Percentiles rank a stretch among this genome's conserved stretches.
Conservation (phyloP, 2,888 invertebrate species). For the Catotricha subobsoleta region DNA sequence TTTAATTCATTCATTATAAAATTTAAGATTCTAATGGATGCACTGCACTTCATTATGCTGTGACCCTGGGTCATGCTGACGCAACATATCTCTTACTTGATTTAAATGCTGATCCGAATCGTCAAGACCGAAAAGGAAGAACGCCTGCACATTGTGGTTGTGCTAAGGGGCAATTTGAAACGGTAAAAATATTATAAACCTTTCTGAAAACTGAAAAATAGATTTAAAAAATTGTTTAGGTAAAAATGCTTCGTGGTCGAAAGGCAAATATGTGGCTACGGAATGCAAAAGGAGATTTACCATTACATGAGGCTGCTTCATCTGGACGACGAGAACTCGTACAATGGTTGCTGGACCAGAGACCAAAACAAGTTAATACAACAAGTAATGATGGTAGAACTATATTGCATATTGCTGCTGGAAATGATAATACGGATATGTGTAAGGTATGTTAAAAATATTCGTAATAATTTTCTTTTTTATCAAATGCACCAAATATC, state of each 20-base stretch:
- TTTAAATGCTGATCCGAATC: conserved; percentile 76
- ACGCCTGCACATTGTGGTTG: conserved; percentile 91
- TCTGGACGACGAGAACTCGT: conserved; percentile 79
- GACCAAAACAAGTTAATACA: conserved; percentile 68
- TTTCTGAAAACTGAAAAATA: conserved; percentile 31
- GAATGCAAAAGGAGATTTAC: conserved; percentile 86
- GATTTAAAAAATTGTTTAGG: background rate
- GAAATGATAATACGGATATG: conserved; percentile 84
- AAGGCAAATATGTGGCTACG: conserved; percentile 82
- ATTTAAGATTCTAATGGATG: conserved; percentile 74
- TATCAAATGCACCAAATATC: too few species aligned
- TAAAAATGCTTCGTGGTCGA: conserved; percentile 40
- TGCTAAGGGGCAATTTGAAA: conserved; percentile 86
- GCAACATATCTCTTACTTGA: conserved; percentile 78
- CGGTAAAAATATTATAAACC: conserved; percentile 21
- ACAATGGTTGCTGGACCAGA: conserved; percentile 68
- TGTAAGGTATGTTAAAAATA: too few species aligned
- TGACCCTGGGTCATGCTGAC: conserved; percentile 88
- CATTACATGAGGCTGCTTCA: conserved; percentile 88
- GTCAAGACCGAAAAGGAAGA: conserved; percentile 81
- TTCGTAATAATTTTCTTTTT: too few species aligned
- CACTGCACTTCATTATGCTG: conserved; percentile 90
- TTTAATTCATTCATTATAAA: background rate
- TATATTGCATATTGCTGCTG: conserved; percentile 82
- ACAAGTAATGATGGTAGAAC: conserved; percentile 87